phyloP scores from a whole-genome alignment of 2,113 vertebrate species.

The Pandion haliaetus region DNA sequence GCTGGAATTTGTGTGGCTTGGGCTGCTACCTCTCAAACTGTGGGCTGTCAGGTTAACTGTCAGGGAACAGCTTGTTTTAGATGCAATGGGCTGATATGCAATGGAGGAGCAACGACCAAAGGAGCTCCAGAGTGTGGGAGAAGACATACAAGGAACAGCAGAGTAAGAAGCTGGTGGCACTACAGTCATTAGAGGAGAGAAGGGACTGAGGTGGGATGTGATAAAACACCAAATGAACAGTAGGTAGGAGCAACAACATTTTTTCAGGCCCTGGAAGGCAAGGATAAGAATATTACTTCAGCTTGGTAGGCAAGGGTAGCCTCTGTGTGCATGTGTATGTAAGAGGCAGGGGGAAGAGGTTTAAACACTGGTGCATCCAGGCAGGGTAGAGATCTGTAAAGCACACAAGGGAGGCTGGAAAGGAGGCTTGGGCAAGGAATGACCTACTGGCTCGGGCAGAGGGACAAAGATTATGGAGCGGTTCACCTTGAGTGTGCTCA shows the following conservation, averaged over 20 bases:
- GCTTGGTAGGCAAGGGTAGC: not conserved
- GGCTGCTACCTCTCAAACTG: not conserved
- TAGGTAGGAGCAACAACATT: accelerated
- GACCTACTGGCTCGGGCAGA: not conserved
- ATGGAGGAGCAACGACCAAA: not conserved
- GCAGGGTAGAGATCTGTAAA: not conserved
- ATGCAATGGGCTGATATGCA: not conserved
- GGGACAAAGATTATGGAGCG: too few species aligned
- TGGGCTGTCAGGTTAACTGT: not conserved
- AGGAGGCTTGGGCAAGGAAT: not conserved
- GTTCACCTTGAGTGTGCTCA: too few species aligned
- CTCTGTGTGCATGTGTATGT: not conserved
- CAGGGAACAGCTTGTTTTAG: not conserved
- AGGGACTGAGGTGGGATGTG: not conserved
- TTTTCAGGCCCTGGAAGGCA: not conserved
- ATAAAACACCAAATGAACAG: not conserved
- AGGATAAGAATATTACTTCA: not conserved
- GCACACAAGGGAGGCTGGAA: not conserved
- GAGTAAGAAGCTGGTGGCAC: not conserved
- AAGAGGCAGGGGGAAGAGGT: not conserved
- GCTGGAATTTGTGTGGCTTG: not conserved
- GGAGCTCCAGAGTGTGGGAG: not conserved
- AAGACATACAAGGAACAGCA: not conserved
- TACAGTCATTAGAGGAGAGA: not conserved
- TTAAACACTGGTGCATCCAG: not conserved